Evolutionary conservation across 2,797 vertebrate genomes (phyloP).

Genomic region (Meriones psammophilus): DNA sequence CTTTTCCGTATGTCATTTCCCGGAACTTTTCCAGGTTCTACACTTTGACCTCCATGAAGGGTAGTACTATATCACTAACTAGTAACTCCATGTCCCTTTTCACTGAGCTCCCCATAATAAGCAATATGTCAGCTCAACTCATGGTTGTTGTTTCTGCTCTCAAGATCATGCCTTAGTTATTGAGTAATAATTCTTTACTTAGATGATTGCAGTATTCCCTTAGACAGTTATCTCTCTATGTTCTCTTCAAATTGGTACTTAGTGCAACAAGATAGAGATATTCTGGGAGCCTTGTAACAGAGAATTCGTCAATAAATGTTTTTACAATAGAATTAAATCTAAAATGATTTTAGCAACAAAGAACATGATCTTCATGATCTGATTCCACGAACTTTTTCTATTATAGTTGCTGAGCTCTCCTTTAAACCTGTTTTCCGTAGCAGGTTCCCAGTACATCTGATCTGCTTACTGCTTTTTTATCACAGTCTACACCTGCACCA

Average conservation of each 20-base stretch:
- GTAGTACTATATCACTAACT: background rate
- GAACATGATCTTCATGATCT: background rate
- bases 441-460: no score
- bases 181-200: background rate
- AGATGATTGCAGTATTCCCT: background rate
- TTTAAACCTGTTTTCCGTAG: background rate
- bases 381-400: background rate
- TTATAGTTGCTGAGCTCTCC: background rate
- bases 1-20: background rate
- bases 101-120: background rate
- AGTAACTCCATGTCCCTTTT: background rate
- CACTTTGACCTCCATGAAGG: background rate
- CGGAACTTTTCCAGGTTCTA: background rate
- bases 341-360: background rate
- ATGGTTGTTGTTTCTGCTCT: background rate
- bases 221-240: background rate
- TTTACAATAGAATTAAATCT: background rate
- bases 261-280: background rate
- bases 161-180: background rate
- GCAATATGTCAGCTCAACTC: background rate
- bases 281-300: background rate
- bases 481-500: background rate
- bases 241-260: conserved; percentile 39
- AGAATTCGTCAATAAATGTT: background rate
- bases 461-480: background rate